phyloP scores from a whole-genome alignment of 2,113 vertebrate genomes.

The Oreotragus oreotragus region DNA sequence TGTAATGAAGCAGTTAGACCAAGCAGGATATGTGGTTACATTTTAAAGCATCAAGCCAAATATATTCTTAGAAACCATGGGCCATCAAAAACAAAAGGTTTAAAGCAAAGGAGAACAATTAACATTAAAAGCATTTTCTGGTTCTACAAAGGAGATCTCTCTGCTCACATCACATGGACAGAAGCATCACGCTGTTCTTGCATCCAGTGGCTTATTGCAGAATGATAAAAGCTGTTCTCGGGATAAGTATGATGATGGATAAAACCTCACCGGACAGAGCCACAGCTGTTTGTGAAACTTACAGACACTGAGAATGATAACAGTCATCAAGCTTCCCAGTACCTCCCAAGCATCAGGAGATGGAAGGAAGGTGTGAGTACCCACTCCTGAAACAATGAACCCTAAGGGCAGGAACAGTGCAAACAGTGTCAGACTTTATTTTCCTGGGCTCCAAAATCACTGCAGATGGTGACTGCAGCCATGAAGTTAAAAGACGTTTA shows the following conservation, averaged over 20 bases:
- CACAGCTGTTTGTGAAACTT: background rate
- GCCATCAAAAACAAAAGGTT: background rate
- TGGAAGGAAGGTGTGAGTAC: rapidly evolving
- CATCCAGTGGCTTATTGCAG: background rate
- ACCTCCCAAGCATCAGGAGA: background rate
- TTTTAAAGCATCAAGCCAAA: background rate
- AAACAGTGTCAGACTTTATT: too few species aligned
- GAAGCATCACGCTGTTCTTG: background rate
- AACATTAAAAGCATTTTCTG: background rate
- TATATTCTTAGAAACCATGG: background rate
- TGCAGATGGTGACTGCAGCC: too few species aligned
- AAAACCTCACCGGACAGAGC: background rate
- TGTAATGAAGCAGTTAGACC: background rate
- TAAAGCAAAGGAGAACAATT: background rate
- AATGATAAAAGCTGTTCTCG: background rate
- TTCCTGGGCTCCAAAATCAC: too few species aligned
- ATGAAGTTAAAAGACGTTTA: too few species aligned
- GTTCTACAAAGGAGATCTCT: background rate
- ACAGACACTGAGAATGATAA: background rate
- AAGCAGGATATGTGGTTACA: background rate
- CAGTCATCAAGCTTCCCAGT: background rate
- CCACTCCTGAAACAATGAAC: background rate
- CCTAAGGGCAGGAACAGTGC: too few species aligned
- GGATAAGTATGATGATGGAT: background rate
- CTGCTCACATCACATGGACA: background rate